Evolutionary conservation across 2,888 invertebrate genomes (phyloP).

Genomic region (Ernsta delagoae): DNA sequence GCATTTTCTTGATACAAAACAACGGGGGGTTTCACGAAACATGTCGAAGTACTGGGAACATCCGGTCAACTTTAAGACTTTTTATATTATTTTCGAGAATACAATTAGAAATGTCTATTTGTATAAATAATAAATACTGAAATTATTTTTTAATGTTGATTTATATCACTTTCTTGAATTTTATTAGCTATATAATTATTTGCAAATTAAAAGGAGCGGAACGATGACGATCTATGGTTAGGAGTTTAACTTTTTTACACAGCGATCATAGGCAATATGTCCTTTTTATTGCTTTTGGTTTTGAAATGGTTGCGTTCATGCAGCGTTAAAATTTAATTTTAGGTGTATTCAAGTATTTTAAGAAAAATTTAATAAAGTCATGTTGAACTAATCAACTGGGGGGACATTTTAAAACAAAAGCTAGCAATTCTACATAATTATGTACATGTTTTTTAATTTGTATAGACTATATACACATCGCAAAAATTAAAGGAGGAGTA

Average conservation of each 20-base stretch:
- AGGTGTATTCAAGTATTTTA: too few relatives aligned
- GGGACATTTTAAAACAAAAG: too few relatives aligned
- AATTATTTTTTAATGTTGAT: background rate
- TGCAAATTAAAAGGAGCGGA: background rate
- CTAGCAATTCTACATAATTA: too few relatives aligned
- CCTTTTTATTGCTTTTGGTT: background rate
- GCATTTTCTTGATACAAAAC: conserved; percentile 92
- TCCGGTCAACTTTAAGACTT: conserved; percentile 62
- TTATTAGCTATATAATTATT: too few relatives aligned
- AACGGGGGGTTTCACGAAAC: conserved; percentile 82
- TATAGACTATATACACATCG: too few relatives aligned
- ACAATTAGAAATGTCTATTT: background rate
- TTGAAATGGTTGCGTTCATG: background rate
- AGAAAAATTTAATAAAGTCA: too few relatives aligned
- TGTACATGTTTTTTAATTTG: too few relatives aligned
- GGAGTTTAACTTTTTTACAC: conserved; percentile 1
- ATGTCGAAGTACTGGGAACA: conserved; percentile 65
- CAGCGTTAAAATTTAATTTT: too few relatives aligned
- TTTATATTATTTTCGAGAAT: background rate
- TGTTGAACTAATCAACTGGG: too few relatives aligned
- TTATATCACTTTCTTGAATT: background rate
- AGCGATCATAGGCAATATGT: background rate
- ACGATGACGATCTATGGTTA: background rate
- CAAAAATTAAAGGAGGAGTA: too few relatives aligned
- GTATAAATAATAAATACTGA: background rate